Evolutionary conservation across 2,797 vertebrate genomes (phyloP).

Genomic region (Lepus oiostolus): DNA sequence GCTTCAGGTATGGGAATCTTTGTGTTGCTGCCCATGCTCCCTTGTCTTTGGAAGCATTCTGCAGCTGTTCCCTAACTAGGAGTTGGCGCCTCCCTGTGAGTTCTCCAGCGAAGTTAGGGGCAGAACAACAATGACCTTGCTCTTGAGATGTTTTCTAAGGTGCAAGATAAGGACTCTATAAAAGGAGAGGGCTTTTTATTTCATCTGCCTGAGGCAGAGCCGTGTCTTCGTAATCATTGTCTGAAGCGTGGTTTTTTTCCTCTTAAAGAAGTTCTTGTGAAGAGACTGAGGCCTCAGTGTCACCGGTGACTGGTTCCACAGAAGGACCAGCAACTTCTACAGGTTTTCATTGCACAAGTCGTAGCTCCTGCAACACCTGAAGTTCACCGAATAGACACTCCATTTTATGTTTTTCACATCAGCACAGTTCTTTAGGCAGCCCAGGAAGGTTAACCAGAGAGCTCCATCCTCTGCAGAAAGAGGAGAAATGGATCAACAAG

Average conservation of each 20-base stretch:
- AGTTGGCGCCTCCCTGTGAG: background rate
- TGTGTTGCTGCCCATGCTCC: background rate
- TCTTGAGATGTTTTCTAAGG: background rate
- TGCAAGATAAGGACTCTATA: background rate
- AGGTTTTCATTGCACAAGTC: slow-evolving; percentile 67
- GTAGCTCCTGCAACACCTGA: slow-evolving; percentile 65
- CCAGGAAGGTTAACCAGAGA: slow-evolving; percentile 65
- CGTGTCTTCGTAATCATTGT: background rate
- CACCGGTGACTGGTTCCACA: background rate
- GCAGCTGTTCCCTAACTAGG: background rate
- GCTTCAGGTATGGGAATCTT: background rate
- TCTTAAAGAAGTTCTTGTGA: background rate
- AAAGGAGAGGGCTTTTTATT: background rate
- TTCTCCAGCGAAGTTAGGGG: background rate
- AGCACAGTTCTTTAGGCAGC: slow-evolving; percentile 75
- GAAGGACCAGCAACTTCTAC: background rate
- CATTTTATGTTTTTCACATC: slow-evolving; percentile 62
- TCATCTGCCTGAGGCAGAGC: background rate
- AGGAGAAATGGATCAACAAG: background rate
- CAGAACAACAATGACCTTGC: background rate
- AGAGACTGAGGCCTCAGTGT: background rate
- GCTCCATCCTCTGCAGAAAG: slow-evolving; percentile 46
- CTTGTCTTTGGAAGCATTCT: background rate
- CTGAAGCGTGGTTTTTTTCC: background rate
- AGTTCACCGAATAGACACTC: slow-evolving; percentile 50